Base-by-base conservation (phyloP, 2,113 vertebrate species). In the Poeciliopsis occidentalis region DNA sequence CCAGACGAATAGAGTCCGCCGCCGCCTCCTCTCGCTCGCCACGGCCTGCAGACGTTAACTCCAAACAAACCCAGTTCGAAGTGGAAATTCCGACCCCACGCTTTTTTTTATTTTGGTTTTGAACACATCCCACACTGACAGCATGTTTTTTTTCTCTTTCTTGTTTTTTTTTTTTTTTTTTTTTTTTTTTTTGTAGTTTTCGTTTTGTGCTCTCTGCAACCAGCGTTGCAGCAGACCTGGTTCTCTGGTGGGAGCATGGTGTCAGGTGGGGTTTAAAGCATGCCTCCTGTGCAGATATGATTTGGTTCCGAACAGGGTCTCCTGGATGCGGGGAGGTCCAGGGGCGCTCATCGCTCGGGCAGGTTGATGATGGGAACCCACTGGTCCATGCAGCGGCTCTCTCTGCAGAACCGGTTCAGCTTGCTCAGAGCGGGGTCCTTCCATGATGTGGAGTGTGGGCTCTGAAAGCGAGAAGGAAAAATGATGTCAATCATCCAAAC, bases 281-380 rank as follows among this genome's bases (percentile, higher is more conserved):
- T 71, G 64, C 71, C 30, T 86, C 76, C 66, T 83, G 83, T 83
- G 86, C 81, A 87, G 84, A 86, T 75, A n/a, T 57, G 62, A 82
- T 84, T 89, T 37, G 72, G 81, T 69, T 84, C 64, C 60, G 69
- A 63, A 57, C 66, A 81, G 73, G 77, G 60, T 78, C 60, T 57
- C 67, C 32, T 31, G 12, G 31, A 4, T 47, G 15, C 17, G 13
- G 17, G 17, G 44, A 4, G 5, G 44, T 37, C 39, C 4, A 65
- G 0, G 69, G 41, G 17, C 0, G 44, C 83, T 99, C 97, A 99
- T 94, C 97, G 96, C 66, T 99, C 97, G 0, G 98, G 97, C 17
- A 99, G 94, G 84, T 98, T 97, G 82, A 99, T 97, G 86, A 98
- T 95, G 0, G 98, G 98, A 12, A 98, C 97, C 98, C 98, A 99